These are phyloP conservation scores for Drosophila acutilabella DNA, from an alignment of 2,888 invertebrate genomes.

Conservation along the genomic window DNA sequence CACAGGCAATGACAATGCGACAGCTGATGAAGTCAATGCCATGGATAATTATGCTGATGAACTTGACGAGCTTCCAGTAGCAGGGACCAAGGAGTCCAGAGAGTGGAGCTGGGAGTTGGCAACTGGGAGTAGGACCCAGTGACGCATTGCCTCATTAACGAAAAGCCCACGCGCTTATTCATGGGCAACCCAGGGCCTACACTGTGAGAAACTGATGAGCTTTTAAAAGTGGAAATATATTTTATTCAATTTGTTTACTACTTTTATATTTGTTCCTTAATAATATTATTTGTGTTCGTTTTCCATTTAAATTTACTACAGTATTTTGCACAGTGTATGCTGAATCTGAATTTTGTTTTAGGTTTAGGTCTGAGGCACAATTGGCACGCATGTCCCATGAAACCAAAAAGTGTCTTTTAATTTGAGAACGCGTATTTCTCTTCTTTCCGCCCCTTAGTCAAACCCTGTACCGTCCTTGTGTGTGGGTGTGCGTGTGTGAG, in stretches of 20 bases:
- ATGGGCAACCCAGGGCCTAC: constrained; percentile 4
- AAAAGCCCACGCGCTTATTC: constrained; percentile 70
- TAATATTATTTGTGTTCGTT: no score
- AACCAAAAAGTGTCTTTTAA: constrained; percentile 75
- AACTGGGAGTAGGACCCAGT: constrained; percentile 51
- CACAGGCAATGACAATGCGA: constrained; percentile 56
- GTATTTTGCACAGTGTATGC: not conserved
- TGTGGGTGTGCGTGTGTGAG: not conserved
- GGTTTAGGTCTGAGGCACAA: constrained; percentile 35
- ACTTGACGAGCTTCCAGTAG: constrained; percentile 60
- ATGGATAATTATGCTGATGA: constrained; percentile 78
- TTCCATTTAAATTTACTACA: no score
- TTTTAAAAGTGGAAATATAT: no score
- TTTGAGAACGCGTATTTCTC: constrained; percentile 58
- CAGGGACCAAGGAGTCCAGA: not conserved
- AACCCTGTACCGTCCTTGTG: not conserved
- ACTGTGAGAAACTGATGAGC: not conserved
- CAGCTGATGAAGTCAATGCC: constrained; percentile 79
- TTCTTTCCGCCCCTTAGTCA: not conserved
- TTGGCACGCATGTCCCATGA: constrained; percentile 74
- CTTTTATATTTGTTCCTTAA: no score
- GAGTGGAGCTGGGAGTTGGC: not conserved
- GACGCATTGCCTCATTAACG: constrained; percentile 80
- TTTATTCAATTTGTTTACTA: no score
- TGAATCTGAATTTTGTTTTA: not conserved